Base-by-base conservation (phyloP, 2,797 vertebrate species). In the Amblyopsis hoosieri region DNA sequence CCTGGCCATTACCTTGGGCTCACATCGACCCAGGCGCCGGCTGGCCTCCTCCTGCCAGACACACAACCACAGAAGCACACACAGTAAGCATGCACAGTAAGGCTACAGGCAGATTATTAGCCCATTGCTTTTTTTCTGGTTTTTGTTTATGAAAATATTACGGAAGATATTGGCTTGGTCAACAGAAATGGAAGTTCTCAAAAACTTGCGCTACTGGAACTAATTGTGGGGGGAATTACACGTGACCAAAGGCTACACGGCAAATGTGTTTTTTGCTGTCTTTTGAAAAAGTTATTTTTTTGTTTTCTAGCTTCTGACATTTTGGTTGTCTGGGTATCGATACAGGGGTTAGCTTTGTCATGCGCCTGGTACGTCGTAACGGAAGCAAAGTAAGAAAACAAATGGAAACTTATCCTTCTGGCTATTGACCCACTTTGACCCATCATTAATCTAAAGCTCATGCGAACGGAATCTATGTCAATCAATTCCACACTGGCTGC, bases 1-100 rank as follows among this genome's bases (percentile, higher is more conserved):
- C 74, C 95, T 92, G 79, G 95, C 93, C 97, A 98, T 98, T 73
- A 89, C 93, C 90, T 60, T 92, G 91, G 92, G 90, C 73, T 90
- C 92, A 91, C 74, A 86, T 92, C 78, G 82, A 90, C 91, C 91
- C 93, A 94, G 71, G 88, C 90, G 73, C 86, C 86, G 92, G 91
- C 90, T 86, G 86, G 91, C 90, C 90, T 93, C 90, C 90, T 91
- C 91, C 95, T 97, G 89, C 9, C 78, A 76, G 11, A 81, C 14
- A 85, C 31, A 72, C n/a, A 63, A 12, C 80, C 14, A 79, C 2
- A 78, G 4, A 60, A 4, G 65, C 3, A 65, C 9, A 46, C 10
- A 74, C 1, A 53, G 60, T 73, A 56, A 79, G 55, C 37, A 37
- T 37, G 23, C 23, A 69, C 54, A 51, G 73, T 19, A 61, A 68